These are phyloP conservation scores for Erebia aethiops DNA, from an alignment of 2,888 invertebrate species.

Conservation along the genomic window DNA sequence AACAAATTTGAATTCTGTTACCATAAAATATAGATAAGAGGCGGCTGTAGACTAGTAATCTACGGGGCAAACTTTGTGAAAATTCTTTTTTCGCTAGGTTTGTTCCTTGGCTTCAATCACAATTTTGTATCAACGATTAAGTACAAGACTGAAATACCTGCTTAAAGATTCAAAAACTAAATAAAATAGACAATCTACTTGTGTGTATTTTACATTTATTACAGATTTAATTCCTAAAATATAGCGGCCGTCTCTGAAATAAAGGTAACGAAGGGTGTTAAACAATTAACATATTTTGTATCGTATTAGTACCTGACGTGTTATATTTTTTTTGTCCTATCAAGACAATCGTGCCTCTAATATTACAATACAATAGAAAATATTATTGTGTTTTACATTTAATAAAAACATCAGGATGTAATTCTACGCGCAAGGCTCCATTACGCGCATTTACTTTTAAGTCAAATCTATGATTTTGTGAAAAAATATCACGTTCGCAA, in stretches of 20 bases:
- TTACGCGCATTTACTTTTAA: too few relatives aligned
- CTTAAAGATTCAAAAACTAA: too few relatives aligned
- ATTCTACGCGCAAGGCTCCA: neutral
- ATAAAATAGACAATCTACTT: too few relatives aligned
- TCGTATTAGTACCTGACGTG: constrained; percentile 22
- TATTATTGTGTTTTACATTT: neutral
- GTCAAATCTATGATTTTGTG: too few relatives aligned
- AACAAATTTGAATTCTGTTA: constrained; percentile 41
- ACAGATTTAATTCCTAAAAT: neutral
- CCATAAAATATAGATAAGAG: constrained; percentile 28
- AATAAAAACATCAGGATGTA: neutral
- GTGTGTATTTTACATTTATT: neutral
- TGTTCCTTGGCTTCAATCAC: neutral
- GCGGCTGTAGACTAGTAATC: neutral
- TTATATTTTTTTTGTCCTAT: neutral
- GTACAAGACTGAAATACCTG: constrained; percentile 3
- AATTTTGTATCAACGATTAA: neutral
- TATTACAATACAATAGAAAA: neutral
- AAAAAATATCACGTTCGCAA: neutral
- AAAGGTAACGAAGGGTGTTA: constrained; percentile 5
- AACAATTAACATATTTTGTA: neutral
- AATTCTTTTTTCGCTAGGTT: too few relatives aligned
- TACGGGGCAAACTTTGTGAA: too few relatives aligned
- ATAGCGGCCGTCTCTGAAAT: constrained; percentile 3
- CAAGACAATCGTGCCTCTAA: neutral